A percentile compares a stretch with the other conserved stretches of the same genome.
phyloP scores from a whole-genome alignment of 2,113 vertebrate genomes.

The Grammomys dolichurus region DNA sequence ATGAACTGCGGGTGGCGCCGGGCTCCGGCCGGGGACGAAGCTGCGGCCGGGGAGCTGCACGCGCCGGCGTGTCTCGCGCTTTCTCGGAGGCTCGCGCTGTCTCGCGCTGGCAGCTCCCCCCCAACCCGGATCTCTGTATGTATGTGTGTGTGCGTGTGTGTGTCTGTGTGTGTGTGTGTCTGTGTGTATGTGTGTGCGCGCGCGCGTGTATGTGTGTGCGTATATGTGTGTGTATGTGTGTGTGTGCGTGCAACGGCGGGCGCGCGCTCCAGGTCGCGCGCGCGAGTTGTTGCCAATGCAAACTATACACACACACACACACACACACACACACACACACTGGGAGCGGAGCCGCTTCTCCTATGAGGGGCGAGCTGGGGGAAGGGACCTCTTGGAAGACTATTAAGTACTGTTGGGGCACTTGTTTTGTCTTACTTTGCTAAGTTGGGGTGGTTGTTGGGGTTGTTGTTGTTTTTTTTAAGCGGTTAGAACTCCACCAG shows the following conservation, averaged over 20 bases:
- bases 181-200: neutral
- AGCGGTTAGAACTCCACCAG: conserved; percentile 80
- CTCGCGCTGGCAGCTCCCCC: conserved; percentile 80
- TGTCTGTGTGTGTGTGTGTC: neutral
- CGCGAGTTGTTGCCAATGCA: conserved; percentile 90
- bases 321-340: conserved; percentile 75
- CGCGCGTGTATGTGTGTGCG: neutral
- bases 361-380: conserved; percentile 63
- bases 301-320: conserved; percentile 76
- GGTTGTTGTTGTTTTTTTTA: neutral
- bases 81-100: conserved; percentile 84
- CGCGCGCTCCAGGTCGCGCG: conserved; percentile 69
- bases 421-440: conserved; percentile 71
- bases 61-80: conserved; percentile 87
- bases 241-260: conserved; percentile 63
- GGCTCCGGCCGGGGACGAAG: conserved; percentile 56
- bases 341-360: conserved; percentile 86
- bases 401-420: neutral
- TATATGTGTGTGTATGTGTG: neutral
- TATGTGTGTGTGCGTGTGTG: neutral
- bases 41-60: conserved; percentile 81
- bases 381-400: conserved; percentile 38
- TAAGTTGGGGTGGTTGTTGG: conserved; percentile 20
- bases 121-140: conserved; percentile 65
- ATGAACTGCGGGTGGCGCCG: conserved; percentile 62